Evolutionary conservation across 1,140 invertebrate species (phyloP), one percentile per base, ranked within the genome.

Genomic region (Pogonognathellus flavescens): DNA sequence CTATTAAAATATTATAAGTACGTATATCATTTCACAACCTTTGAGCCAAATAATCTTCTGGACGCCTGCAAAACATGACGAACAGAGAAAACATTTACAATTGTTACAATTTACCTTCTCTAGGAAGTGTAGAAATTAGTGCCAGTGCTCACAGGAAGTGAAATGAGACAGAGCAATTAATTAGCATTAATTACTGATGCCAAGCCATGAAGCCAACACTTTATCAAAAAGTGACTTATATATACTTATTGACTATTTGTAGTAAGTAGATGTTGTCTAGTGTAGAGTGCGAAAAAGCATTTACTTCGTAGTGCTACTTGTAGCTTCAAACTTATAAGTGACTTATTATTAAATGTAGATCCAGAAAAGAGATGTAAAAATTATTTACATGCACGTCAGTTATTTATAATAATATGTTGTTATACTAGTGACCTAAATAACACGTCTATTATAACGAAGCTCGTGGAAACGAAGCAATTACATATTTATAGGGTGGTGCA

Each of bases 101-200:
- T 41, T 41, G 6, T 41, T n/a, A 57, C 53, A 57, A 14, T 9
- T 57, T 13, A 14, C 11, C 16, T 18, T 18, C 60, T 22, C 6
- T 0, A 50, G 6, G n/a, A 50, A 72, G 70, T 66, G 70, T 76
- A 76, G 70, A 76, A 76, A 31, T 49, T 76, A 76, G 70, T 76
- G 70, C 70, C 70, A 76, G 70, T 50, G 70, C 70, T 76, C 70
- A 49, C 70, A 76, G 70, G 70, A 31, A 76, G 70, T 76, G 70
- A 50, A 76, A 76, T 76, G 31, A 31, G 70, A 76, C 70, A 72
- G 41, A 72, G 66, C 66, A 50, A 76, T 76, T 76, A 41, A 31
- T 76, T 76, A 76, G 70, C 70, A 76, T 76, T 76, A 76, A 76
- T 76, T 76, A n/a, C 31, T 76, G 41, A 76, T 76, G 70, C 70